Evolutionary conservation across 2,888 invertebrate genomes (phyloP), one percentile per base, ranked within the genome.

Genomic region (Periphyllus acericola): DNA sequence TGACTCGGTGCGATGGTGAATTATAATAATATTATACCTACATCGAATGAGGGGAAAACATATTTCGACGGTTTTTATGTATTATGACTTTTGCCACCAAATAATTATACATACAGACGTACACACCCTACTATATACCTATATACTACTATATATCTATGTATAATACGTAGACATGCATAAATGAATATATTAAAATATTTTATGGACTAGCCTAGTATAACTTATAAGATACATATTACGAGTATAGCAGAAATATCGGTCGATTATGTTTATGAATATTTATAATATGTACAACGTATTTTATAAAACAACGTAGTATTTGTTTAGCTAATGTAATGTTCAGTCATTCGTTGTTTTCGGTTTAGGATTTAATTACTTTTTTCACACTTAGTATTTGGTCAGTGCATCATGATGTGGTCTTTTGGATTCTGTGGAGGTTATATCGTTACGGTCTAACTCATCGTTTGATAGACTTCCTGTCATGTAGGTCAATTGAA

Each of bases 401-500:
- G 17, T 8, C 25, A 52, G 14, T 29, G 60, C 21, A 21, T 32
- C 21, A 21, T 32, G 75, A 5, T 29, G 75, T 29, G 17, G 76
- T 71, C 34, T 85, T 84, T 78, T 9, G 17, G 36, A 78, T 78
- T 71, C n/a, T 71, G 52, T 55, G 11, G 36, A 40, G 40, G n/a
- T 17, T 52, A 34, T 17, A 75, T 52, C 68, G 84, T 85, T 71
- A 52, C 52, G 52, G 71, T 52, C 29, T 21, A 34, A 36, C 40
- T 85, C 34, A 60, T 79, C 40, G 79, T 85, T 52, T 40, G 85
- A 85, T 29, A 55, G 21, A 85, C 71, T 79, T 55, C 36, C 74
- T 71, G 85, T 71, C 36, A 36, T 29, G 36, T 3, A 29, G 76
- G 25, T 66, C 29, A 75, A 83, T 46, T 85, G 36, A 85, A 85